phyloP scores from a whole-genome alignment of 2,113 vertebrate species.

The Corythornis vintsioides region DNA sequence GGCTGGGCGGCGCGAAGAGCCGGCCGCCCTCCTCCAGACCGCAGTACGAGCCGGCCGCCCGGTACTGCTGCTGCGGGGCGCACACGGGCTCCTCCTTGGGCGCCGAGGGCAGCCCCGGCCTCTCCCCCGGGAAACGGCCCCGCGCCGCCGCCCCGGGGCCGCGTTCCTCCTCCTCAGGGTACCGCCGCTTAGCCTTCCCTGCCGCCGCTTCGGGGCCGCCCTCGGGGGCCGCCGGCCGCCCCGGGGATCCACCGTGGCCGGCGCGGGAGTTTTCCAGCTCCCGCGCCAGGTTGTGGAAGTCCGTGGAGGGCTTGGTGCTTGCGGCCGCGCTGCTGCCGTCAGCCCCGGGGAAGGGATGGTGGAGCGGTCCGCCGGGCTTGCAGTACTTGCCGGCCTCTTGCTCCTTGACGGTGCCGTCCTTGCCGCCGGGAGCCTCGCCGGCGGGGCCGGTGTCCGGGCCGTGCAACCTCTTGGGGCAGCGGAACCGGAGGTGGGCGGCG shows the following conservation, averaged over 20 bases:
- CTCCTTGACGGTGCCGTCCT: slow-evolving; percentile 72
- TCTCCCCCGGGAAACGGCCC: background rate
- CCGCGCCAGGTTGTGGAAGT: slow-evolving; percentile 94
- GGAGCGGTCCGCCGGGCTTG: slow-evolving; percentile 34
- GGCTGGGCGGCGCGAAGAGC: slow-evolving; percentile 80
- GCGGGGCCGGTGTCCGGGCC: slow-evolving; percentile 72
- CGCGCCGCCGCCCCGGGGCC: background rate
- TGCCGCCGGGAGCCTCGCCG: slow-evolving; percentile 74
- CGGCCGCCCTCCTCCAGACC: slow-evolving; percentile 85
- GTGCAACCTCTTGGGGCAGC: slow-evolving; percentile 91
- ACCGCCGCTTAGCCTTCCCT: slow-evolving; percentile 82
- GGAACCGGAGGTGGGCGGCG: slow-evolving; percentile 91
- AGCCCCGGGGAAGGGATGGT: slow-evolving; percentile 45
- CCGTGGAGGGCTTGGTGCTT: slow-evolving; percentile 86
- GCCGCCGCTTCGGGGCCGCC: background rate
- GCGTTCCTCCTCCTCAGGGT: slow-evolving; percentile 67
- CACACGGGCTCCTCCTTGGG: slow-evolving; percentile 86
- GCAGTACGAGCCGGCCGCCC: slow-evolving; percentile 83
- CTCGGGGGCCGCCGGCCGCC: background rate
- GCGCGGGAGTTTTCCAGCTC: slow-evolving; percentile 87
- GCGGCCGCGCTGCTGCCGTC: slow-evolving; percentile 58
- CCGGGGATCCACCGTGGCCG: slow-evolving; percentile 22
- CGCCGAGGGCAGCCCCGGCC: slow-evolving; percentile 69
- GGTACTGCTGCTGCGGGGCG: slow-evolving; percentile 90
- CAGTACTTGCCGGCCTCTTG: slow-evolving; percentile 65